Evolutionary conservation across 2,797 vertebrate species (phyloP), one percentile per base, ranked within the genome.

Genomic region (Hoplostethus mediterraneus): DNA sequence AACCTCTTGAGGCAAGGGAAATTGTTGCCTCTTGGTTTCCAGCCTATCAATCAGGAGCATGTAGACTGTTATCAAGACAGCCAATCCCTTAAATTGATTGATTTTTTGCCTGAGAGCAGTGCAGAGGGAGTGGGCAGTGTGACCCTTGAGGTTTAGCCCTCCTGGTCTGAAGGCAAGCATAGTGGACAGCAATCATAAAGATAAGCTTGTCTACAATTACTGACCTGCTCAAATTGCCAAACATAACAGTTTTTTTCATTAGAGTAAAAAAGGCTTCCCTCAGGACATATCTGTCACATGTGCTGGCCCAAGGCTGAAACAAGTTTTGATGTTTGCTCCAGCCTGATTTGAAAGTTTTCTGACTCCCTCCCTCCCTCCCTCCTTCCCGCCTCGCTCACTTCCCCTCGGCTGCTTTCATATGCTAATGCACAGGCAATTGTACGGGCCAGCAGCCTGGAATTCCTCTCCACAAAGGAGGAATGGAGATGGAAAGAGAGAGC

Each of bases 351-450:
- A 49, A 88, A 79, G 77, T 89, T 92, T 89, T 90, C 85, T 53
- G 82, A 84, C 83, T 67, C 21, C 21, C 21, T 21, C 21, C 21
- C 21, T 21, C 71, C 72, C 81, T 81, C 74, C 63, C 67, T 57
- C 71, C 78, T 83, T 79, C 79, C 85, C 79, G 72, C 87, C 76
- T 75, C 71, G 13, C 73, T 83, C 79, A 14, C 85, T 84, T 71
- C 86, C 86, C 77, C 80, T 75, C 44, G 2, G 71, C 60, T 61
- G 79, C 91, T 93, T 94, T 93, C 94, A 94, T 89, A 93, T 94
- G 92, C 87, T 90, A 95, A 94, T 94, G 56, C 5, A 0, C 0
- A 33, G 59, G 56, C 74, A 61, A 93, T 92, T 92, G 93, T 94
- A 84, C 73, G 49, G 81, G 79, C 82, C 87, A 78, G 84, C 85